Conservation (phyloP, 2,888 invertebrate species). For the Isoperla grammatica region DNA sequence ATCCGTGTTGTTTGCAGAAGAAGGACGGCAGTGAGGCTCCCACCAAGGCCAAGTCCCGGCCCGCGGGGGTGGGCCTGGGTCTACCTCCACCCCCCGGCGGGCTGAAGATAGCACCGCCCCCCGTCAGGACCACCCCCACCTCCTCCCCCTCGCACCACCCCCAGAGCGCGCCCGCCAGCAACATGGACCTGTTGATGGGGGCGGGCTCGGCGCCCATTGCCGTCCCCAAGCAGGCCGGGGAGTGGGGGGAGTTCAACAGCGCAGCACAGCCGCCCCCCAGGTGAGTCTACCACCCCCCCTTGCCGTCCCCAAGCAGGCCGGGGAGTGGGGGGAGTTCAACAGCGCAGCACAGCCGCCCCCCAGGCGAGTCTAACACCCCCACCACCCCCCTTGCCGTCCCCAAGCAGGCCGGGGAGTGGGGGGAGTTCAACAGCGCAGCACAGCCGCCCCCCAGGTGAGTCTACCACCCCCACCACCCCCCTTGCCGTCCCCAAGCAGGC, state of each 20-base stretch:
- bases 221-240: slow-evolving; percentile 40
- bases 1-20: no score
- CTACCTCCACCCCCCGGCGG: slow-evolving; percentile 82
- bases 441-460: no score
- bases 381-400: no score
- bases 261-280: slow-evolving; percentile 40
- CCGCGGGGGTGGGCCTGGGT: slow-evolving; percentile 51
- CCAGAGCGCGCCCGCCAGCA: slow-evolving; percentile 21
- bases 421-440: no score
- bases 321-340: no score
- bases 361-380: no score
- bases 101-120: slow-evolving; percentile 70
- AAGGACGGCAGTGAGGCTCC: slow-evolving; percentile 76
- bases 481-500: no score
- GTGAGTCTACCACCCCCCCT: slow-evolving; percentile 10
- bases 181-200: slow-evolving; percentile 25
- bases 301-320: neutral
- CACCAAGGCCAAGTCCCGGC: slow-evolving; percentile 59
- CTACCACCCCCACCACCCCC: no score
- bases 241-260: slow-evolving; percentile 77
- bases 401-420: no score
- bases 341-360: no score
- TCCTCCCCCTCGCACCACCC: slow-evolving; percentile 36
- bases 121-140: slow-evolving; percentile 63
- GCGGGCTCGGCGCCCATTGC: slow-evolving; percentile 49